Base-by-base conservation (phyloP, 2,113 vertebrate species). In the Asarcornis scutulata region DNA sequence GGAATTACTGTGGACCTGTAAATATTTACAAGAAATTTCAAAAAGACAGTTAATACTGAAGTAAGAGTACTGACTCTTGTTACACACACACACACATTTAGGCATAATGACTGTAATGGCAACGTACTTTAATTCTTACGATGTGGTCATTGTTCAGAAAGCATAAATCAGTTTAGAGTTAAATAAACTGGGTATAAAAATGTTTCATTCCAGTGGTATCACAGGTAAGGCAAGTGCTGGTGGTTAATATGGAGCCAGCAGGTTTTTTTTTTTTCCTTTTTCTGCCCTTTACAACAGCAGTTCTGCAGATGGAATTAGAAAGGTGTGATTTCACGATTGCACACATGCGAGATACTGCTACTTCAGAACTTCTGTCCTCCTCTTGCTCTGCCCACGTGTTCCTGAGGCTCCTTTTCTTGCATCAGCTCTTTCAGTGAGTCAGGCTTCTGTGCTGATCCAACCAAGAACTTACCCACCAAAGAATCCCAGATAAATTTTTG, bases 361-460 rank as follows among this genome's bases (percentile, higher is more conserved):
- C 62, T 75, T 13, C 25, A 83, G 7, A 76, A 66, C 8, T 4
- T 52, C 4, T 36, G 17, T 71, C 7, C 53, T 36, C 31, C 40
- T 21, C 34, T 68, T 32, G 4, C 66, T 63, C n/a, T 78, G 48
- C 23, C 55, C 0, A 0, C 17, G 29, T 11, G 26, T 71, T 32
- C 34, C 34, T 38, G 22, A 18, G 46, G 72, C 68, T 81, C 67
- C 68, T 81, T 18, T 34, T 48, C 14, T 64, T 36, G 7, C 26
- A 8, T 29, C 44, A 8, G 1, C 32, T 77, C 27, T 32, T 50
- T 11, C 15, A 32, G 40, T 1, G 32, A 80, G 32, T 23, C 52
- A 38, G 46, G 46, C 9, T 5, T 22, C 11, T 1, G 0, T 62
- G n/a, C 29, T 66, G 25, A 13, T 53, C 36, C 52, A 17, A 9